Conservation (phyloP, 2,113 vertebrate genomes). For the Notothenia coriiceps region DNA sequence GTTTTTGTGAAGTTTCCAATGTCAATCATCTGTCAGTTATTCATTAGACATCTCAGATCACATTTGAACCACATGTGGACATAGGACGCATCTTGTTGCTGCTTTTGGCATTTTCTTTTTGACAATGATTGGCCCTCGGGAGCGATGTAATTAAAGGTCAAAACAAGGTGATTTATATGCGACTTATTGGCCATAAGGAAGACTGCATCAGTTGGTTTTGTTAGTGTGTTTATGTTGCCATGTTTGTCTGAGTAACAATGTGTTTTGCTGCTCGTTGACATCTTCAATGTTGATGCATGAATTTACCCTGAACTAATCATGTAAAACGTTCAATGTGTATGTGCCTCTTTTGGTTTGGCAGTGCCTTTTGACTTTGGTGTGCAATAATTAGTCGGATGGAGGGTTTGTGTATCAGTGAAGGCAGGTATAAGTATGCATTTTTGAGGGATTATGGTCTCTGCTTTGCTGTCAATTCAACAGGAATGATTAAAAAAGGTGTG, state of each 20-base stretch:
- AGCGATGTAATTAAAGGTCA: constrained; percentile 26
- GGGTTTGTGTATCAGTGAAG: constrained; percentile 16
- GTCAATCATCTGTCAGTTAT: constrained; percentile 24
- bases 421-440: constrained; percentile 34
- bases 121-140: neutral
- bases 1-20: neutral
- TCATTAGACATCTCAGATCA: constrained; percentile 28
- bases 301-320: constrained; percentile 17
- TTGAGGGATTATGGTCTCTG: constrained; percentile 32
- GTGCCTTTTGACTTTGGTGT: constrained; percentile 17
- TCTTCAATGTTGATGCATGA: constrained; percentile 12
- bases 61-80: constrained; percentile 13
- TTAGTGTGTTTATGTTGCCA: constrained; percentile 6
- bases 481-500: constrained; percentile 6
- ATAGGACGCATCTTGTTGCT: neutral
- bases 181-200: neutral
- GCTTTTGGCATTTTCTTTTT: constrained; percentile 12
- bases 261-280: constrained; percentile 5
- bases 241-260: constrained; percentile 9
- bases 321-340: constrained; percentile 2
- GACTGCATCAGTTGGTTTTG: constrained; percentile 10
- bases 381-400: constrained; percentile 21
- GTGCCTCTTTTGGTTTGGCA: constrained; percentile 5
- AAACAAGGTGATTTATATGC: constrained; percentile 28
- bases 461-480: constrained; percentile 26